Percentiles rank a stretch among this genome's conserved stretches.
Evolutionary conservation across 1,140 invertebrate species (phyloP).

Genomic region (Aphis gossypii): DNA sequence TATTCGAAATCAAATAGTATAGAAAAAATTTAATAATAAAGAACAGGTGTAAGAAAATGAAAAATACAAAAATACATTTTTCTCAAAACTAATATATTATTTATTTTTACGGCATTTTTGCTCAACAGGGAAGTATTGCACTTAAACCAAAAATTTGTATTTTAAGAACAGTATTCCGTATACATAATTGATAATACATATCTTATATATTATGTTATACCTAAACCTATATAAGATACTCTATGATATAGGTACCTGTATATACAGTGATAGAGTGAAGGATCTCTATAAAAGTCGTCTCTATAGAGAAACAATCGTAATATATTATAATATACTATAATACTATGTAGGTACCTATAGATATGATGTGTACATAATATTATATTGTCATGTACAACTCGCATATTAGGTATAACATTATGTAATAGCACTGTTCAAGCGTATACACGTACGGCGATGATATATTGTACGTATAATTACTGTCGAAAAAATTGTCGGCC

Average conservation of each 20-base stretch:
- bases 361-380: not conserved
- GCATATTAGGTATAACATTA: not conserved
- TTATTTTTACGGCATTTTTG: no score
- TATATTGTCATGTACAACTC: not conserved
- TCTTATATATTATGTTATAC: not conserved
- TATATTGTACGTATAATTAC: slow-evolving; percentile 24
- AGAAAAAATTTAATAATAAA: no score
- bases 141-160: no score
- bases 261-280: not conserved
- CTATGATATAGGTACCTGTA: not conserved
- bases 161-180: no score
- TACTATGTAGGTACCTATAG: not conserved
- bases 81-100: no score
- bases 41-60: no score
- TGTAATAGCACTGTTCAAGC: not conserved
- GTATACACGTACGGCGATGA: not conserved
- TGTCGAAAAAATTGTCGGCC: slow-evolving; percentile 23
- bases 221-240: not conserved
- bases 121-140: no score
- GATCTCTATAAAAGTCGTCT: not conserved
- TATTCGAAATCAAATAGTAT: no score
- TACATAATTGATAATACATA: no score
- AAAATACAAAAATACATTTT: no score
- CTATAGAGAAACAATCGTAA: not conserved
- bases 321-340: not conserved